Evolutionary conservation across 2,797 vertebrate species (phyloP).

Genomic region (Spinus pinus): DNA sequence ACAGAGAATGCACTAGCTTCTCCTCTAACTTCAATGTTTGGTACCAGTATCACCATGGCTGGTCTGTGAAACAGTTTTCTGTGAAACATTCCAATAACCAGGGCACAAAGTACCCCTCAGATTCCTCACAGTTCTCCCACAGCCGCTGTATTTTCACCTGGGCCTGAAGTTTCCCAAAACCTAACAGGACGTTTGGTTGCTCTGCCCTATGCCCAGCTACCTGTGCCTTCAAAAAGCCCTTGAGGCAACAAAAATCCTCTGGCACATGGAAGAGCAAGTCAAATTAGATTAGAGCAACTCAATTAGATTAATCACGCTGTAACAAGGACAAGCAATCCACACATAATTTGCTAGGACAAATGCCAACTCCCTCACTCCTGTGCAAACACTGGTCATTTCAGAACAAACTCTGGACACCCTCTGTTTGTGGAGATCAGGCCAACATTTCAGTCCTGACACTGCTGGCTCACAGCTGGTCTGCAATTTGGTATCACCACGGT

Average conservation of each 20-base stretch:
- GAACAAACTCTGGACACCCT: neutral
- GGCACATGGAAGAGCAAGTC: neutral
- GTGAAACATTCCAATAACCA: neutral
- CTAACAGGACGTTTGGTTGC: neutral
- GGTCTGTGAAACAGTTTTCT: neutral
- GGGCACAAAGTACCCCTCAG: neutral
- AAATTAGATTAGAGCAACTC: neutral
- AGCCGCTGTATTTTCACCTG: neutral
- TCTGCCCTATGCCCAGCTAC: neutral
- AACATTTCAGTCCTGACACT: neutral
- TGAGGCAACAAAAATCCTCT: neutral
- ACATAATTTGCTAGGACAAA: neutral
- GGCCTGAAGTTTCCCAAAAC: neutral
- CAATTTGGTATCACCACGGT: neutral
- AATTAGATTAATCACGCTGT: neutral
- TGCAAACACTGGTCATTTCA: neutral
- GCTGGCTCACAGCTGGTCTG: neutral
- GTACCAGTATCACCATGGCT: neutral
- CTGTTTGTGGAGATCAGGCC: neutral
- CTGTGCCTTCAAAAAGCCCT: neutral
- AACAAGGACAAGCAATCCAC: fast-evolving
- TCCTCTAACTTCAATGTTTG: neutral
- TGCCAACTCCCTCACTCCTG: neutral
- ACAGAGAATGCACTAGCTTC: neutral
- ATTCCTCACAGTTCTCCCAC: neutral